Conservation (phyloP, 2,797 vertebrate genomes). For the Chromobotia macracanthus region DNA sequence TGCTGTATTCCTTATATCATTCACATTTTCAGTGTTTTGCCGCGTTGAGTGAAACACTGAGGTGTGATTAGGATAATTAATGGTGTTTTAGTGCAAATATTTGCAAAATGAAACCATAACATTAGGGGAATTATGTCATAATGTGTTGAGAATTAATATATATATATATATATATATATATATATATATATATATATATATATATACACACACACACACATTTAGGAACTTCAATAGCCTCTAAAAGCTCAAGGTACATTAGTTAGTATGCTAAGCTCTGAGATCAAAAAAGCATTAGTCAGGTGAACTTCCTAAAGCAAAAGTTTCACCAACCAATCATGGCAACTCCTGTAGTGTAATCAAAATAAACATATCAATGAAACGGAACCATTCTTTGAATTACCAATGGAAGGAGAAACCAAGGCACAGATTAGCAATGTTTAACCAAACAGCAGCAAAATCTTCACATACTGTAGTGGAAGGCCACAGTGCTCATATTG, state of each 20-base stretch:
- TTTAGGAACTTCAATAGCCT: slow-evolving; percentile 48
- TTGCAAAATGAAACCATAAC: too few relatives aligned
- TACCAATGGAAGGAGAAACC: neutral
- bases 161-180: too few relatives aligned
- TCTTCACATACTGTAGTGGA: neutral
- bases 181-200: too few relatives aligned
- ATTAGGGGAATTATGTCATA: too few relatives aligned
- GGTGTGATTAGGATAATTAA: neutral
- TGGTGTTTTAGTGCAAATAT: too few relatives aligned
- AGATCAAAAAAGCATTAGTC: slow-evolving; percentile 52
- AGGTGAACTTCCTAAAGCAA: slow-evolving; percentile 64
- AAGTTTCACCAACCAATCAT: slow-evolving; percentile 53
- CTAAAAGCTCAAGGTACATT: slow-evolving; percentile 55
- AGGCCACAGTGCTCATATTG: neutral
- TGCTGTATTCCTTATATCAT: neutral
- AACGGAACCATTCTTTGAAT: neutral
- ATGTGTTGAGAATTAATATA: too few relatives aligned
- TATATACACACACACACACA: slow-evolving; percentile 61
- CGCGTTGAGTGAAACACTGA: neutral
- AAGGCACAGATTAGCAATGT: neutral
- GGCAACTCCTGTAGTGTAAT: neutral
- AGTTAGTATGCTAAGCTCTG: slow-evolving; percentile 64
- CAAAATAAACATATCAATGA: neutral
- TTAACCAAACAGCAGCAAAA: neutral
- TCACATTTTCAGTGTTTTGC: neutral